phyloP scores from a whole-genome alignment of 2,888 invertebrate genomes.

The Dolichomitus sp. region DNA sequence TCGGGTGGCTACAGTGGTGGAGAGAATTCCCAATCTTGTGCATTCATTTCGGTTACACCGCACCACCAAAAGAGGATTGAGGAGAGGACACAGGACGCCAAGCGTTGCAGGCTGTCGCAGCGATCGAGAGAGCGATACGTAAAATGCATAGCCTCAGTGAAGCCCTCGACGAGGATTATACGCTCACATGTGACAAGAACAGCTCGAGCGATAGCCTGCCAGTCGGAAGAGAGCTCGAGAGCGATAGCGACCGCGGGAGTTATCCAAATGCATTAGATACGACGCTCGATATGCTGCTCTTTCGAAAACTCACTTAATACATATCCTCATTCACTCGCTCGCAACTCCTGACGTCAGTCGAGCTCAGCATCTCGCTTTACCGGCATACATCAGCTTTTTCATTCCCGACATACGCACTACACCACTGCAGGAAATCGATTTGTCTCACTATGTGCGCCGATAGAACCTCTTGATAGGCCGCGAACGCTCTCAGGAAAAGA shows the following conservation, averaged over 20 bases:
- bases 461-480: slow-evolving; percentile 43
- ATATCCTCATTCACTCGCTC: slow-evolving; percentile 32
- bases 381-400: slow-evolving; percentile 34
- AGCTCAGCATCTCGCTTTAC: slow-evolving; percentile 45
- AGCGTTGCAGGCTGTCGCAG: neutral
- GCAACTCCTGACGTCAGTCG: slow-evolving; percentile 25
- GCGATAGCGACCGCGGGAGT: slow-evolving; percentile 35
- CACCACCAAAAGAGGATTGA: slow-evolving; percentile 10
- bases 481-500: slow-evolving; percentile 40
- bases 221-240: slow-evolving; percentile 39
- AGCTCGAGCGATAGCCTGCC: slow-evolving; percentile 47
- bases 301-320: slow-evolving; percentile 38
- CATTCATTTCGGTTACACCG: neutral
- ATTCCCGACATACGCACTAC: slow-evolving; percentile 24
- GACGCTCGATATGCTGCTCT: slow-evolving; percentile 40
- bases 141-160: neutral
- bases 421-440: slow-evolving; percentile 56
- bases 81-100: neutral
- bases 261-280: slow-evolving; percentile 58
- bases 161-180: slow-evolving; percentile 49
- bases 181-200: slow-evolving; percentile 42
- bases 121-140: slow-evolving; percentile 31
- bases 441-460: slow-evolving; percentile 59
- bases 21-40: neutral
- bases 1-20: neutral